Evolutionary conservation across 1,140 invertebrate species (phyloP).

Genomic region (Drosophila navojoa): DNA sequence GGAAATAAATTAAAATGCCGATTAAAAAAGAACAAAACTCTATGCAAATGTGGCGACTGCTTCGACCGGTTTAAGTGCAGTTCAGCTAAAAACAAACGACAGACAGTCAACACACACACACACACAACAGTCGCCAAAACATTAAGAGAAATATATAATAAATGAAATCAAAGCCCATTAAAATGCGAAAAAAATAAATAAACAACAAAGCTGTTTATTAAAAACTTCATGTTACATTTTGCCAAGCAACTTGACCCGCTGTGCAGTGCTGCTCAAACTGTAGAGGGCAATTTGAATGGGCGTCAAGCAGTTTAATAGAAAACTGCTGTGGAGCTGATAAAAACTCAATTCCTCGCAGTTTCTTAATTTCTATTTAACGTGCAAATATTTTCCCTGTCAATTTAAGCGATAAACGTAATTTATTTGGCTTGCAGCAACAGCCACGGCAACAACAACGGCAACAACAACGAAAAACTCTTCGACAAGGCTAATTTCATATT

Average conservation of each 20-base stretch:
- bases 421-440: conserved; percentile 39
- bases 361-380: conserved; percentile 73
- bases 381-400: conserved; percentile 73
- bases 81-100: conserved; percentile 52
- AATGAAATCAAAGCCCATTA: conserved; percentile 42
- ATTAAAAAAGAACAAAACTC: conserved; percentile 76
- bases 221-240: conserved; percentile 12
- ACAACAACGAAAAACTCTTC: conserved; percentile 27
- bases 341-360: conserved; percentile 9
- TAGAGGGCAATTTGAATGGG: not conserved
- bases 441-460: conserved; percentile 24
- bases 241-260: not conserved
- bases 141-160: conserved; percentile 16
- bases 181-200: conserved; percentile 24
- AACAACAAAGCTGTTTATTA: conserved; percentile 4
- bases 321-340: not conserved
- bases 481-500: conserved; percentile 64
- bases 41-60: conserved; percentile 63
- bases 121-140: conserved; percentile 6
- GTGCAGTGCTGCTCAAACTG: conserved; percentile 1
- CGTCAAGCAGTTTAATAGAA: conserved; percentile 11
- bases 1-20: conserved; percentile 71
- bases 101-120: conserved; percentile 28
- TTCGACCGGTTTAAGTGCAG: conserved; percentile 39
- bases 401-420: conserved; percentile 69